A percentile compares a stretch with the other conserved stretches of the same genome.
These are phyloP conservation scores for Papilio dardanus DNA, from an alignment of 1,140 invertebrate genomes.

Conservation along the genomic window DNA sequence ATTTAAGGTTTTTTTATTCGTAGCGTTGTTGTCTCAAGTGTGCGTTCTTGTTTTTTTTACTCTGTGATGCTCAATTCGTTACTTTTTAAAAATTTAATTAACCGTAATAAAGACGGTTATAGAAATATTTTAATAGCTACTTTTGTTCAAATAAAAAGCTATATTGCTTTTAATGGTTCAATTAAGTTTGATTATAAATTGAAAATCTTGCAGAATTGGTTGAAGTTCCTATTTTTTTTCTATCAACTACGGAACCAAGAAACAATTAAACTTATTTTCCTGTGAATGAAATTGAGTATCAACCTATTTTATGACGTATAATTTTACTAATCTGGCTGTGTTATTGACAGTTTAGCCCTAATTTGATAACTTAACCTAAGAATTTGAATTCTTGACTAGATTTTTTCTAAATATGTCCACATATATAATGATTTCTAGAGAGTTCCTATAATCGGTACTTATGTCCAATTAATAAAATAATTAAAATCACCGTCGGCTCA, in stretches of 20 bases:
- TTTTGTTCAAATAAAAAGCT: neutral
- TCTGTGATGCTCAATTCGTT: slow-evolving; percentile 26
- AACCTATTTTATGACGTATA: too few relatives aligned
- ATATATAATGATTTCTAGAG: neutral
- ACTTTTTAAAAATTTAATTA: slow-evolving; percentile 32
- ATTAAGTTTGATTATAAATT: neutral
- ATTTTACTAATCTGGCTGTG: too few relatives aligned
- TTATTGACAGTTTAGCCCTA: too few relatives aligned
- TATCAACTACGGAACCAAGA: too few relatives aligned
- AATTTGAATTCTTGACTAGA: too few relatives aligned
- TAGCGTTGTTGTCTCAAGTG: slow-evolving; percentile 45
- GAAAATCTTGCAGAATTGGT: too few relatives aligned
- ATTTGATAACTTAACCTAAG: too few relatives aligned
- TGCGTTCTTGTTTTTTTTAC: slow-evolving; percentile 35
- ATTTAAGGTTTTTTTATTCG: slow-evolving; percentile 41
- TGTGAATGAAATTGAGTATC: too few relatives aligned
- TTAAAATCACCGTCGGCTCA: slow-evolving; percentile 46
- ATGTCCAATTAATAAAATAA: slow-evolving; percentile 54
- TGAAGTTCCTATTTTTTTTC: too few relatives aligned
- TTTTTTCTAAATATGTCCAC: neutral
- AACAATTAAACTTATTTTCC: too few relatives aligned
- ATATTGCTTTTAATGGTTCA: neutral
- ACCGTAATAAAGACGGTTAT: slow-evolving; percentile 17
- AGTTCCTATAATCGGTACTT: neutral
- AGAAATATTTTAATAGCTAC: neutral